Base-by-base conservation (phyloP, 2,797 vertebrate genomes). In the Florisuga fusca region DNA sequence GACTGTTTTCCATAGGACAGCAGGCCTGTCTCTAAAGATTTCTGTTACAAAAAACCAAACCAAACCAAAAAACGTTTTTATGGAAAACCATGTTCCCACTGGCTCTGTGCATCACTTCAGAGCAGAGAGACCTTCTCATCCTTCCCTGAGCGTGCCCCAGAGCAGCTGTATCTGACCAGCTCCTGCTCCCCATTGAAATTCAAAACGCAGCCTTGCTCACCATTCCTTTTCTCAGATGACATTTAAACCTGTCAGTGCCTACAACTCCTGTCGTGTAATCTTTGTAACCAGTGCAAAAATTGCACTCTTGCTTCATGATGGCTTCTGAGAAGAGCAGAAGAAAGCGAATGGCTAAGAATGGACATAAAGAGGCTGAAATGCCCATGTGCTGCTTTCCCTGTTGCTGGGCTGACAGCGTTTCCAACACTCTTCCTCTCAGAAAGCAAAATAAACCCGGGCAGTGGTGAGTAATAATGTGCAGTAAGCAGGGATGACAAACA, bases 241-340 rank as follows among this genome's bases (percentile, higher is more conserved):
- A 94, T 94, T 95, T 92, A 92, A 94, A 95, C 92, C 87, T 83
- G 86, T 69, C 91, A 88, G 87, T 2, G 1, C 68, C 51, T 85
- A 68, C 75, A 85, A 45, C 50, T 62, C 43, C n/a, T 80, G 78
- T 68, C 27, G 2, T 2, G 11, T 74, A 46, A n/a, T 68, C 90
- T 64, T 64, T 77, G 84, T 83, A 89, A 78, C 67, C 74, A 43
- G 50, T 34, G 81, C 81, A 91, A 83, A 92, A 96, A 77, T 19
- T 61, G 50, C 61, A 41, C 66, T 78, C 61, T 29, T 55, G 64
- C 67, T 85, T 91, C 36, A 3, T 8, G 53, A 38, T 72, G 58
- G 36, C 81, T 87, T 93, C 81, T 89, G 58, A 83, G 95, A 87
- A 62, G 54, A 87, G 74, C 57, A 87, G 8, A 81, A 69, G 80